Conservation (phyloP, 2,113 vertebrate species). For the Martes martes region DNA sequence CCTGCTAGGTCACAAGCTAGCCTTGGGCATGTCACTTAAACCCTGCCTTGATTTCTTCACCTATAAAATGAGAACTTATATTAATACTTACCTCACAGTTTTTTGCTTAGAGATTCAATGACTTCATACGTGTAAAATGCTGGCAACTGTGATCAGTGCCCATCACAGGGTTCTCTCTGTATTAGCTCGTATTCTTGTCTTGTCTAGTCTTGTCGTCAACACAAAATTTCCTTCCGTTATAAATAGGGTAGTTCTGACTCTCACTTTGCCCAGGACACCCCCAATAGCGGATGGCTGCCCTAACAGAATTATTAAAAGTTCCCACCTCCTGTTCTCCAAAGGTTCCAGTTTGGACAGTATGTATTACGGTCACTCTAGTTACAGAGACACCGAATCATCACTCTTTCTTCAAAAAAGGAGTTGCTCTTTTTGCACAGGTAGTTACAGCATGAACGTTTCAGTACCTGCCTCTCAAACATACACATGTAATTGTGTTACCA, state of each 20-base stretch:
- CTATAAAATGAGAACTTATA: neutral
- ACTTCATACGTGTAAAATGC: neutral
- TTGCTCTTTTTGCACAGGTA: neutral
- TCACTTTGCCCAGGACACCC: neutral
- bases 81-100: neutral
- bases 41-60: neutral
- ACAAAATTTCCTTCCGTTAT: neutral
- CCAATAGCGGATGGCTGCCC: neutral
- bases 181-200: too few species aligned
- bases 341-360: neutral
- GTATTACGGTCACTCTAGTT: neutral
- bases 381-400: neutral
- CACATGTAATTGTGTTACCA: neutral
- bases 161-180: neutral
- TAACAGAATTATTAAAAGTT: neutral
- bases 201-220: neutral
- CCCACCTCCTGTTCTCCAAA: neutral
- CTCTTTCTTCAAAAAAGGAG: neutral
- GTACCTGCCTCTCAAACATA: neutral
- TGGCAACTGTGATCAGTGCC: neutral
- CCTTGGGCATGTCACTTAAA: neutral
- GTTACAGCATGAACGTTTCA: neutral
- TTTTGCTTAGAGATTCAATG: neutral
- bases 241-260: neutral
- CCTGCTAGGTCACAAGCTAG: neutral